phyloP scores from a whole-genome alignment of 2,113 vertebrate species.

The Tachysurus fulvidraco region DNA sequence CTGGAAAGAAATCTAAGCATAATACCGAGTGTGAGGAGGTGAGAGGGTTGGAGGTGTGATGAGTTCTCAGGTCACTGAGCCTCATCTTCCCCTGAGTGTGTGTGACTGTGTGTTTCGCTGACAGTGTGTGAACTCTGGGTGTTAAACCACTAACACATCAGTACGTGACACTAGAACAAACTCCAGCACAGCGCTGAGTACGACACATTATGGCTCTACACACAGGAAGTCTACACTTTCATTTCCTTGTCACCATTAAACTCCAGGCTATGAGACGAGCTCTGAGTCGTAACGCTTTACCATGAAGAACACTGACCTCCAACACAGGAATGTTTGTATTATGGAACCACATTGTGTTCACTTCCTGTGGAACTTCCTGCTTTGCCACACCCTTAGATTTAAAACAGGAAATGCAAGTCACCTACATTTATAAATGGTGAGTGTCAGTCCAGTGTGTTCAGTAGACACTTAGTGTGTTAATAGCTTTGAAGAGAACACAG shows the following conservation, averaged over 20 bases:
- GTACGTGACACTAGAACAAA: not conserved
- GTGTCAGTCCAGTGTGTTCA: not conserved
- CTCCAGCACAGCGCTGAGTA: not conserved
- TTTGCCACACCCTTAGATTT: not conserved
- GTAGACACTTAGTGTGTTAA: not conserved
- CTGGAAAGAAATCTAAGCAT: not conserved
- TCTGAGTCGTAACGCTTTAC: not conserved
- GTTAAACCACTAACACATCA: not conserved
- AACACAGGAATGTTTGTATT: not conserved
- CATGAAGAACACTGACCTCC: too few relatives aligned
- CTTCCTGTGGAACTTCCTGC: not conserved
- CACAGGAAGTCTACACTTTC: not conserved
- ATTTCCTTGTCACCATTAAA: not conserved
- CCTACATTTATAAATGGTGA: not conserved
- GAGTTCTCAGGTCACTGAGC: not conserved
- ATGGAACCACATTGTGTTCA: not conserved
- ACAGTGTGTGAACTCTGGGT: not conserved
- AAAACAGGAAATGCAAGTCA: not conserved
- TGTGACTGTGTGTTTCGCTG: not conserved
- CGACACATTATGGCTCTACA: not conserved
- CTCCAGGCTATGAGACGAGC: not conserved
- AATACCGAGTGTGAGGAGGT: not conserved
- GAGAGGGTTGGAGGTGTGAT: not conserved
- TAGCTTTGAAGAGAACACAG: not conserved
- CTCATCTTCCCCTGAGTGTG: not conserved